Conservation (phyloP, 2,113 vertebrate species). For the Mustelus asterias region DNA sequence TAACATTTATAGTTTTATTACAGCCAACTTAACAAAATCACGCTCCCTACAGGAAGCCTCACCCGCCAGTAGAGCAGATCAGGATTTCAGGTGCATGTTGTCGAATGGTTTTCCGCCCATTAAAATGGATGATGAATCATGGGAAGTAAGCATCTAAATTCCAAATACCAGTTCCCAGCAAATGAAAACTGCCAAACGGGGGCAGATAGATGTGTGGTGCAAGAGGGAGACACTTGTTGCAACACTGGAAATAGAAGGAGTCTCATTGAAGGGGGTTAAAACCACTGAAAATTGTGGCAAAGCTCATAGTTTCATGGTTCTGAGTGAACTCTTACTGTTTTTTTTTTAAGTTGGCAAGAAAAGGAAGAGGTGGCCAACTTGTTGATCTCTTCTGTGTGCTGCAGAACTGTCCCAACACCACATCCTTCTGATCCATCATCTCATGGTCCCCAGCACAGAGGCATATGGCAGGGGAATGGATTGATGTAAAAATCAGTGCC, state of each 20-base stretch:
- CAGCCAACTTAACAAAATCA: slow-evolving; percentile 14
- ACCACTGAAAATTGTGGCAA: background rate
- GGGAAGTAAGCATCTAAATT: background rate
- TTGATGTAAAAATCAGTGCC: background rate
- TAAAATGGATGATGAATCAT: background rate
- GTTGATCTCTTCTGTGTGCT: background rate
- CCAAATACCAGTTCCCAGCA: background rate
- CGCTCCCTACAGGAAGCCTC: background rate
- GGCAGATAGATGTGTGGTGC: background rate
- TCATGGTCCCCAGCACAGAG: background rate
- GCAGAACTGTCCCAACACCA: background rate
- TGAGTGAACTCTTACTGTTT: background rate
- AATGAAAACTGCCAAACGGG: background rate
- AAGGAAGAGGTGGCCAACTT: background rate
- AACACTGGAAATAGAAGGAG: background rate
- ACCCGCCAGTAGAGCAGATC: background rate
- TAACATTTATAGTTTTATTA: slow-evolving; percentile 32
- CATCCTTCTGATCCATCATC: background rate
- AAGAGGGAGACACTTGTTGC: background rate
- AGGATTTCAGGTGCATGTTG: background rate
- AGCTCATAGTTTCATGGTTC: background rate
- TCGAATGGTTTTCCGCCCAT: background rate
- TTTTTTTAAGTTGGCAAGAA: too few species aligned
- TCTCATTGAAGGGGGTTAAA: background rate
- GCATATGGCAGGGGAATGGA: background rate